Evolutionary conservation across 2,113 vertebrate genomes (phyloP), one percentile per base, ranked within the genome.

Genomic region (Brachypodius melanocephalos): DNA sequence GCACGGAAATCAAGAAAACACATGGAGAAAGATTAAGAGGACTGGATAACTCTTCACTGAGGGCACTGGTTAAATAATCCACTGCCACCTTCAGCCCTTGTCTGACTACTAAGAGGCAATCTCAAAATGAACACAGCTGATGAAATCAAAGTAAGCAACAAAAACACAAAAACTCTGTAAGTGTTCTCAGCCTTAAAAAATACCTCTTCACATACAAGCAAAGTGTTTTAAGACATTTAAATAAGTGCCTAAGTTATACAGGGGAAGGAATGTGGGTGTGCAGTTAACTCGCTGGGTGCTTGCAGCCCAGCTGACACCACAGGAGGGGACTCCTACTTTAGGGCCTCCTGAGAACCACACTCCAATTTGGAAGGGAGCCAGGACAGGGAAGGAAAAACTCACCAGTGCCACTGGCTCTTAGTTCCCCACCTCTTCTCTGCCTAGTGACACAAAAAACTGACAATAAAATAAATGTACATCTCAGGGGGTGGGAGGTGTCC

Each of bases 401-500:
- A 57, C 4, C 24, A 58, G 10, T 54, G 12, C 11, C 31, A 57
- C 21, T 65, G 77, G 36, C 28, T 89, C 63, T 78, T 45, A 59
- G 28, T 87, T 43, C 9, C 9, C 46, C 74, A 36, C 3, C 9
- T 69, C 32, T 87, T 91, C 80, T 78, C 57, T 88, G 14, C 29
- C 52, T 28, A 49, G 21, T 51, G 48, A 22, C 43, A 89, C 6
- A 78, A 58, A 57, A 43, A 63, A 48, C 3, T 42, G 31, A 17
- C 42, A 52, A 38, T 24, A 62, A 17, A 49, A 61, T 18, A 69
- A 42, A 46, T 13, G 10, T 57, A 36, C 6, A 55, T 0, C 8
- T 74, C 4, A 0, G 13, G 5, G 11, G 3, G 10, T 20, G n/a
- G 14, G 13, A 6, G 31, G 19, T 46, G 32, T 16, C 15, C 0